Evolutionary conservation across 2,797 vertebrate genomes (phyloP).

Genomic region (Neosilurus hyrtlii): DNA sequence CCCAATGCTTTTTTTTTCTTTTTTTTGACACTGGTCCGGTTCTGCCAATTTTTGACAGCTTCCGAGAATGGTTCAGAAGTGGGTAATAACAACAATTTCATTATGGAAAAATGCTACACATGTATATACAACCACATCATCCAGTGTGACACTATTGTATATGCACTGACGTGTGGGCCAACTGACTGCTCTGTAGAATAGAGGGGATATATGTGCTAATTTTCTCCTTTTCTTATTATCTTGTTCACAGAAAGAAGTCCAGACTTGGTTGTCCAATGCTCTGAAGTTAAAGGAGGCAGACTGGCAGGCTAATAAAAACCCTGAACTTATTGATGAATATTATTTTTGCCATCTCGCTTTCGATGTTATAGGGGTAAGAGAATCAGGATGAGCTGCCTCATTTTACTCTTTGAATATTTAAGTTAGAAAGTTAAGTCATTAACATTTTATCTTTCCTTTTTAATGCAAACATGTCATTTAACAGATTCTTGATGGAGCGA

Average conservation of each 20-base stretch:
- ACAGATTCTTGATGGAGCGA: slow-evolving; percentile 57
- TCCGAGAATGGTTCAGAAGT: too few species aligned
- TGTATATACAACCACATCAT: too few species aligned
- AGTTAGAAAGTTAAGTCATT: not conserved
- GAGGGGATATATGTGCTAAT: not conserved
- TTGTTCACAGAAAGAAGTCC: slow-evolving; percentile 66
- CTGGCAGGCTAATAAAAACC: slow-evolving; percentile 71
- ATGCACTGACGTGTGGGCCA: too few species aligned
- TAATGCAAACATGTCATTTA: not conserved
- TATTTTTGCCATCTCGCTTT: slow-evolving; percentile 80
- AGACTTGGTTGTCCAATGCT: slow-evolving; percentile 65
- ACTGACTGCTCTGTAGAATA: too few species aligned
- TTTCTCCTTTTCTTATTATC: not conserved
- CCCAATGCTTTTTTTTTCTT: too few species aligned
- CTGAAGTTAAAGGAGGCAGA: slow-evolving; percentile 73
- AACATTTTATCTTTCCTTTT: not conserved
- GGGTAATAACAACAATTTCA: too few species aligned
- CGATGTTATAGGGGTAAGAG: slow-evolving; percentile 81
- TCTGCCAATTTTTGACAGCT: too few species aligned
- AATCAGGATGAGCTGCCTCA: not conserved
- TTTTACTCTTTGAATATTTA: not conserved
- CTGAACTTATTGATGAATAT: slow-evolving; percentile 71
- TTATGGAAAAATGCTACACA: too few species aligned
- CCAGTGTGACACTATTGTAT: too few species aligned
- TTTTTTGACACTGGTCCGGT: too few species aligned